Base-by-base conservation (phyloP, 2,113 vertebrate genomes). In the Calyptommatus sinebrachiatus region DNA sequence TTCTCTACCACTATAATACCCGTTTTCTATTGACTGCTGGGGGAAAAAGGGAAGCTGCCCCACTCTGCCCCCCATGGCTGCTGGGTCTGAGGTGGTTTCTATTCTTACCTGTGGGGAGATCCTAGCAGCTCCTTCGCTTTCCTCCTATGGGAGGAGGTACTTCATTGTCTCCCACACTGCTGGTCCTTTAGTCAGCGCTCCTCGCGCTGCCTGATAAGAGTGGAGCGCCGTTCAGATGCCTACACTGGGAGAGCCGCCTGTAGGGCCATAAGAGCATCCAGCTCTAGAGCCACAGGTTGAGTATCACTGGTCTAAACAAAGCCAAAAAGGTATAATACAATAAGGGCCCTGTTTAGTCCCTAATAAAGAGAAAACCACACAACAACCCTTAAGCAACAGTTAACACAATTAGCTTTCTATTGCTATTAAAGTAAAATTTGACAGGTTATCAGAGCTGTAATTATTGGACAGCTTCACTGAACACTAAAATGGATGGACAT, bases 301-400 rank as follows among this genome's bases (percentile, higher is more conserved):
- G 91, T 93, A 93, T 93, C 92, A 93, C 92, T 93, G 92, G 92
- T 93, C 92, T 93, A 93, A 93, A 92, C 92, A 93, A 93, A 93
- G 92, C 92, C 92, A 93, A 92, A 93, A 93, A 93, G 92, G 92
- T 93, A 93, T 91, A 93, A 92, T 93, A 93, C 90, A 90, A 93
- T 93, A 93, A 93, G 92, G 92, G 92, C 89, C 91, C 89, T 90
- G 91, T 92, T 92, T 91, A 73, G 92, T 92, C 92, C 92, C 92
- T 91, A 67, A 88, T 85, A 91, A 91, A 93, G 91, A 91, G 91
- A 93, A 91, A 93, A 92, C 92, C 88, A 93, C 87, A 92, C 87
- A 90, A 91, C 86, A 90, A 93, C 89, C 92, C 88, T 91, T 91
- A 90, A 87, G 90, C 89, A 92, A 93, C 89, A 92, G 86, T 88